Percentiles rank a stretch among this genome's conserved stretches.
phyloP scores from a whole-genome alignment of 2,797 vertebrate genomes.

The Melanotaenia nigrans region DNA sequence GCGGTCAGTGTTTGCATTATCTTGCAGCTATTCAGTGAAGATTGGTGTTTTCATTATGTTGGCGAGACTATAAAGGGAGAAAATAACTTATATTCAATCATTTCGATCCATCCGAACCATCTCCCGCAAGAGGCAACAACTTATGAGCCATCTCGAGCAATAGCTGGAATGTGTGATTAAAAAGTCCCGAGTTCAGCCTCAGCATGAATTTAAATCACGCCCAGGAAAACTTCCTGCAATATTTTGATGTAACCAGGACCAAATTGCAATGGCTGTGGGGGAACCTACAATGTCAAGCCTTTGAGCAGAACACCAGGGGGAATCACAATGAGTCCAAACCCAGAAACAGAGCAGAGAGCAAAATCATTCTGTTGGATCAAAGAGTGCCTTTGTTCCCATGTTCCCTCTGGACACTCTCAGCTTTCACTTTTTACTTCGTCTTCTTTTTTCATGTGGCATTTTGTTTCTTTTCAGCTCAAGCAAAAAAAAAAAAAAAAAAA shows the following conservation, averaged over 20 bases:
- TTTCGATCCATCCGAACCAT: constrained; percentile 46
- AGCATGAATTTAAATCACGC: constrained; percentile 50
- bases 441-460: constrained; percentile 30
- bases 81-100: constrained; percentile 65
- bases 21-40: constrained; percentile 37
- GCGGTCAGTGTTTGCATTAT: constrained; percentile 50
- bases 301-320: constrained; percentile 47
- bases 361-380: constrained; percentile 62
- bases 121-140: constrained; percentile 50
- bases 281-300: constrained; percentile 36
- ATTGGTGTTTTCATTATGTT: constrained; percentile 65
- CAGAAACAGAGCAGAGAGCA: constrained; percentile 57
- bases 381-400: constrained; percentile 67
- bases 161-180: constrained; percentile 58
- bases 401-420: constrained; percentile 49
- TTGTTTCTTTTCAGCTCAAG: constrained; percentile 28
- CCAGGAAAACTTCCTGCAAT: constrained; percentile 40
- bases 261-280: constrained; percentile 31
- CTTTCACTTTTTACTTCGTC: constrained; percentile 36
- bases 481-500: not conserved
- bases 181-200: constrained; percentile 44
- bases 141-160: constrained; percentile 31
- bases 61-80: constrained; percentile 36
- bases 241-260: constrained; percentile 42
- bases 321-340: constrained; percentile 49